Evolutionary conservation across 1,140 invertebrate species (phyloP), one percentile per base, ranked within the genome.

Genomic region (Apocrypta bakeri): DNA sequence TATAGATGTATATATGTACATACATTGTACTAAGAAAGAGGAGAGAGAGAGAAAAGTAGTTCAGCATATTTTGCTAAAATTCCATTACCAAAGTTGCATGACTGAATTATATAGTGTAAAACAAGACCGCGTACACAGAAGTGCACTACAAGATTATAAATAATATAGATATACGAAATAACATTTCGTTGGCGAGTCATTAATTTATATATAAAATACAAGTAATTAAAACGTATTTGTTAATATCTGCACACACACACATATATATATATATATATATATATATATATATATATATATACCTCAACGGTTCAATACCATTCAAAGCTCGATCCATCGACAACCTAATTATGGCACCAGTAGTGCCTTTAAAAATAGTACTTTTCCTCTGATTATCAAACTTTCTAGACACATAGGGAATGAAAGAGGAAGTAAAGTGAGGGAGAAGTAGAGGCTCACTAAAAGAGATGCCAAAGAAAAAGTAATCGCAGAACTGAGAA

Each of bases 361-460:
- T 37, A 37, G 25, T 29, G 7, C 73, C 17, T 61, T 9, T 75
- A 61, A 48, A 29, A 37, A 66, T 66, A 40, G 63, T 21, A 17
- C 31, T 66, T 77, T n/a, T 37, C 17, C 25, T 9, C 33, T 56
- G 73, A 63, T 75, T 64, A 66, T 66, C n/a, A 21, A 77, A 77
- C 27, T 77, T 77, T 66, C 37, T 25, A 77, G 31, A 77, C 74
- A 77, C 72, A 75, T 11, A 71, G 27, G 25, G 73, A 75, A 75
- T 75, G 24, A 61, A 27, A 61, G 31, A 64, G 37, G 29, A 76
- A 66, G 63, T 66, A 33, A 17, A 24, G 73, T 24, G 21, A 56
- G 48, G 31, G 48, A 1, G 25, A 48, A 37, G 71, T 7, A 40
- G 37, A 21, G 27, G 21, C 37, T 37, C 21, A 9, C 17, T 7